phyloP scores from a whole-genome alignment of 64 coral and sea anemone genomes.

The Dendrophyllia cribrosa region DNA sequence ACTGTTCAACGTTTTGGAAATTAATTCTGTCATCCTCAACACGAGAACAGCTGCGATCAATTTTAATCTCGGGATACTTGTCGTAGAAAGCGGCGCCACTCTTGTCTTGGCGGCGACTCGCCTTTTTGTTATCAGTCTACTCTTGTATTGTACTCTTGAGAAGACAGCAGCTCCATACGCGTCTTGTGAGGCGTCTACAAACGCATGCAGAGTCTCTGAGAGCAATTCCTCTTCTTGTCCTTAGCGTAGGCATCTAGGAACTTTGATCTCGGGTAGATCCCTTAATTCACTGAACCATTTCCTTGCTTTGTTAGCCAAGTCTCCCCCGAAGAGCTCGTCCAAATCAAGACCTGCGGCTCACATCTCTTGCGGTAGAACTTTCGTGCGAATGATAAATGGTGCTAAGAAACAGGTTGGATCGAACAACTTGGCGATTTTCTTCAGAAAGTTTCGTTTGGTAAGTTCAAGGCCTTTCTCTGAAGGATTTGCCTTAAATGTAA shows the following conservation, averaged over 20 bases:
- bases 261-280: neutral
- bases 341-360: constrained; percentile 38
- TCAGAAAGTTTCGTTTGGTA: constrained; percentile 47
- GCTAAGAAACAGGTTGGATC: constrained; percentile 54
- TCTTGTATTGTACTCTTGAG: constrained; percentile 37
- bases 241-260: constrained; percentile 56
- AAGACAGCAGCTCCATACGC: constrained; percentile 48
- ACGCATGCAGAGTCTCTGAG: constrained; percentile 18
- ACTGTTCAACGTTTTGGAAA: neutral
- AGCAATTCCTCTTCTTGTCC: constrained; percentile 40
- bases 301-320: neutral
- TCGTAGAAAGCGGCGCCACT: constrained; percentile 43
- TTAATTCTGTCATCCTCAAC: constrained; percentile 18
- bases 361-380: constrained; percentile 62
- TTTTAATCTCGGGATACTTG: constrained; percentile 36
- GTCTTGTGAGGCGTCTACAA: constrained; percentile 27
- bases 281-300: constrained; percentile 29
- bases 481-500: neutral
- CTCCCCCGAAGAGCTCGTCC: constrained; percentile 38
- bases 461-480: neutral
- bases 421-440: constrained; percentile 38
- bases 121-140: constrained; percentile 4
- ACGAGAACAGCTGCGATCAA: constrained; percentile 62
- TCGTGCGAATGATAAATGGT: constrained; percentile 52
- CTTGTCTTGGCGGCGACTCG: constrained; percentile 43